Conservation (phyloP, 2,888 invertebrate genomes). For the Allolobophora icterica region DNA sequence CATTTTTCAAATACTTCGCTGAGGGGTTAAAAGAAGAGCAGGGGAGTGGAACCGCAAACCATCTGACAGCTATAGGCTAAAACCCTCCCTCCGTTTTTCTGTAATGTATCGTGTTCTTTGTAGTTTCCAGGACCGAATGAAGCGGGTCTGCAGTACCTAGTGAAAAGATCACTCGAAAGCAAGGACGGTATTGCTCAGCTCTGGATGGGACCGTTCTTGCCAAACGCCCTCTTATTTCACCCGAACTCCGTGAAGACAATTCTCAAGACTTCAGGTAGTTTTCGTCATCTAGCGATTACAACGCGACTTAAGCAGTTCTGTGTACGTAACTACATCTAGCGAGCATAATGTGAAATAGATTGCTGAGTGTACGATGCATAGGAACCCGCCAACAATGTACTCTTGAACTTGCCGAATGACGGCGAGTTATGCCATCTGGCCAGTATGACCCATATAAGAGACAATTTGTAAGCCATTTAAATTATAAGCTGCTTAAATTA, state of each 20-base stretch:
- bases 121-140: constrained; percentile 36
- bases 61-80: no score
- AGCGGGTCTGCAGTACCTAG: constrained; percentile 11
- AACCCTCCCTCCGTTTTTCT: neutral
- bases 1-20: no score
- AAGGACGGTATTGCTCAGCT: neutral
- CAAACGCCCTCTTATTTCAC: constrained; percentile 10
- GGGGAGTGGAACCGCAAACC: no score
- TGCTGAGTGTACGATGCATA: no score
- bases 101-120: neutral
- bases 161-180: neutral
- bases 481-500: no score
- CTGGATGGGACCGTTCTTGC: constrained; percentile 30
- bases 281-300: constrained; percentile 4
- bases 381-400: no score
- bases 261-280: constrained; percentile 31
- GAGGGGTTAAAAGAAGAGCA: no score
- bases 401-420: no score
- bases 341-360: no score
- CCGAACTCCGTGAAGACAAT: constrained; percentile 20
- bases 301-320: neutral
- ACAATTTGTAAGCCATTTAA: no score
- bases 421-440: no score
- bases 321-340: neutral
- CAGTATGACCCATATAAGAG: no score